Evolutionary conservation across 2,888 invertebrate genomes (phyloP), one percentile per base, ranked within the genome.

Genomic region (Corbicula japonica): DNA sequence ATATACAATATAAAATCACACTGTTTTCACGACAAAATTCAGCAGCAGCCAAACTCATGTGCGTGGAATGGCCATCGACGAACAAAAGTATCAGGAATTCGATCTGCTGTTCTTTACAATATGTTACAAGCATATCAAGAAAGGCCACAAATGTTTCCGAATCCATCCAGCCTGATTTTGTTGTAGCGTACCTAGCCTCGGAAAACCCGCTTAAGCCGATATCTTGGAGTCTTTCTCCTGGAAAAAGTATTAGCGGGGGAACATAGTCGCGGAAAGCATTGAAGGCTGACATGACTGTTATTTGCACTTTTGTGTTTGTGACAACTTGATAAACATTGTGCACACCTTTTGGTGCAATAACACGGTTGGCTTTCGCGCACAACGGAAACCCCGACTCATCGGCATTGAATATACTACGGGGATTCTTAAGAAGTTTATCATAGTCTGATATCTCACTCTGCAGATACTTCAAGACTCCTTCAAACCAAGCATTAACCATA

Each of bases 31-130:
- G 12, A 32, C 15, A n/a, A n/a, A n/a, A n/a, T n/a, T n/a, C n/a
- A n/a, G n/a, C n/a, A n/a, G n/a, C n/a, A n/a, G n/a, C n/a, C 6
- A 72, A 28, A 1, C 41, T 26, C 58, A 72, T 35, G 35, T 75
- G 77, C 12, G 75, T 77, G 1, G 68, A 68, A 58, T 77, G 81
- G 0, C 77, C 77, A 46, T 77, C 74, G 1, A 77, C 71, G 65
- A 72, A 72, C 12, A 74, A 28, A 4, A 73, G 28, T 10, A 77
- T 48, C n/a, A 69, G 72, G 6, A 46, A 23, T 38, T 34, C 26
- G 4, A 74, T 65, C 2, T 60, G 18, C 5, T 35, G 26, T 10
- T 41, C n/a, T 32, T 69, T 60, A 0, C 35, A 56, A 48, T 58
- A 56, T 1, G 18, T 18, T 12, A 52, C 21, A 30, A 79, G 54